Base-by-base conservation (phyloP, 2,797 vertebrate species). In the Garrulus glandarius region DNA sequence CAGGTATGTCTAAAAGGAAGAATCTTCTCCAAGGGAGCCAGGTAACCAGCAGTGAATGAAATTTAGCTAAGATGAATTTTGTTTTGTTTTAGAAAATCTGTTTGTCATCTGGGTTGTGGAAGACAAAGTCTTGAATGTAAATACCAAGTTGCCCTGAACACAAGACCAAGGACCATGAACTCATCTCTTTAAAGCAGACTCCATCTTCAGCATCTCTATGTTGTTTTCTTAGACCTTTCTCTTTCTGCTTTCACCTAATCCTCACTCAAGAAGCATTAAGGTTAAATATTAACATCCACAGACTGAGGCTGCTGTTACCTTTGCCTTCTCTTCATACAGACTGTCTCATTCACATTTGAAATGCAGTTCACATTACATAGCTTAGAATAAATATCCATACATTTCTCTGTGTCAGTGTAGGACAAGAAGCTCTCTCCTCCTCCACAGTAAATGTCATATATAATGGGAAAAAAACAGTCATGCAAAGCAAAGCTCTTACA, bases 351-450 rank as follows among this genome's bases (percentile, higher is more conserved):
- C 49, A 65, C 53, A 78, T 75, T 4, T 86, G 69, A 84, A 95
- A 78, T 50, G 39, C 76, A 55, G 50, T 78, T 88, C 65, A 87
- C 79, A 90, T 90, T 68, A 91, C 52, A 84, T 17, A 89, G 36
- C 53, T 77, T 46, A 80, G 75, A 94, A 89, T 59, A 93, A 93
- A 92, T 91, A 92, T 20, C 52, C 41, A 70, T 80, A 60, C 60
- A 67, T 89, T 94, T 89, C 24, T 84, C 90, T 55, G 18, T 95
- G 29, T 92, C 65, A 44, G 20, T 65, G 65, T 68, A 94, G 87
- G 53, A 85, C 81, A 95, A 83, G 70, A 52, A 95, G 37, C 52
- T 88, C 69, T 92, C 41, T 93, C 76, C 71, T 95, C 84, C 79
- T 37, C 79, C 76, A 72, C 87, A 88, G 70, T 84, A 91, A 65